Evolutionary conservation across 30 jellyfish, hydroid and myxozoan genomes (phyloP).

Genomic region (Hydractinia symbiolongicarpus): DNA sequence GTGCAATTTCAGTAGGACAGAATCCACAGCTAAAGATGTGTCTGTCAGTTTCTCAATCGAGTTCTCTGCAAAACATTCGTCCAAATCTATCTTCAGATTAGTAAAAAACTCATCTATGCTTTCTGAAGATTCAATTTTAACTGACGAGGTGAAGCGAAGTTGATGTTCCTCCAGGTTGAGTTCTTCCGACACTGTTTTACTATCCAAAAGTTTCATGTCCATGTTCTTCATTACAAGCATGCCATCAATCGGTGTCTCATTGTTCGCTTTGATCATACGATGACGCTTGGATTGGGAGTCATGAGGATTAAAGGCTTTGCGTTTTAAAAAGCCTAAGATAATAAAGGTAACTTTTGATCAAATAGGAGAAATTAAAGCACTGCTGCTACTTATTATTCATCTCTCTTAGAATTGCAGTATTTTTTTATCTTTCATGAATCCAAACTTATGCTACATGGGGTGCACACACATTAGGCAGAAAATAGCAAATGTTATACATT

Average conservation of each 20-base stretch:
- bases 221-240: constrained; percentile 75
- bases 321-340: constrained; percentile 21
- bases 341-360: too few species aligned
- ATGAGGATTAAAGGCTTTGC: constrained; percentile 29
- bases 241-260: constrained; percentile 75
- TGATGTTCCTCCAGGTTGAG: constrained; percentile 72
- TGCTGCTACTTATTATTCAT: too few species aligned
- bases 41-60: constrained; percentile 62
- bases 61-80: constrained; percentile 65
- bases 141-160: constrained; percentile 88
- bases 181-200: constrained; percentile 18
- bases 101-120: constrained; percentile 50
- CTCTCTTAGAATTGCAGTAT: too few species aligned
- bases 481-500: too few species aligned
- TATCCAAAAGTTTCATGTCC: constrained; percentile 34
- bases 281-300: constrained; percentile 53
- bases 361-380: too few species aligned
- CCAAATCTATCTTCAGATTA: constrained; percentile 55
- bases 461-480: too few species aligned
- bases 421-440: too few species aligned
- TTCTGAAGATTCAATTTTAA: constrained; percentile 56
- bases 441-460: too few species aligned
- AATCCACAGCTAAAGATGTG: constrained; percentile 61
- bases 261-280: constrained; percentile 64
- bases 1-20: constrained; percentile 64